phyloP scores from a whole-genome alignment of 2,797 vertebrate species.

The Cyprinodon diabolis region DNA sequence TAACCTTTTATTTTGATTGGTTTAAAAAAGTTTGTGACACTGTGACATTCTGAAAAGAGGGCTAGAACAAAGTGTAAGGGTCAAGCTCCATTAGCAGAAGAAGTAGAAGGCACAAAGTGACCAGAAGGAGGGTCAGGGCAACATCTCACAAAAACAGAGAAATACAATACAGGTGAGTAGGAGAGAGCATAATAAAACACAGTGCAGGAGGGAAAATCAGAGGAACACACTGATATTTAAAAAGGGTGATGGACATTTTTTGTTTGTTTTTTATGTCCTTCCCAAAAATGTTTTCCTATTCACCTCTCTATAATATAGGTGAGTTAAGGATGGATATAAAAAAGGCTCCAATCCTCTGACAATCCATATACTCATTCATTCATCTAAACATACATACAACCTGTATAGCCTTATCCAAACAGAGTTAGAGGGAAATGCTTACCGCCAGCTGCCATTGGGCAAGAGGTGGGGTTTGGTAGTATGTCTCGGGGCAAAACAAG shows the following conservation, averaged over 20 bases:
- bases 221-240: neutral
- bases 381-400: too few relatives aligned
- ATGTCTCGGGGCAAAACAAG: too few relatives aligned
- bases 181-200: neutral
- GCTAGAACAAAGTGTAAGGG: neutral
- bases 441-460: too few relatives aligned
- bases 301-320: too few relatives aligned
- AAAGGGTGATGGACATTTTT: neutral
- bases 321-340: too few relatives aligned
- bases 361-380: too few relatives aligned
- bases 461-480: too few relatives aligned
- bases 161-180: neutral
- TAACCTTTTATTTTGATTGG: neutral
- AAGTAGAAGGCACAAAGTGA: constrained; percentile 1
- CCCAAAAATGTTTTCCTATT: too few relatives aligned
- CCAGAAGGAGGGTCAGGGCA: constrained; percentile 6
- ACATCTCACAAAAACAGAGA: neutral
- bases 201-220: neutral
- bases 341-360: too few relatives aligned
- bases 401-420: too few relatives aligned
- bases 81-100: neutral
- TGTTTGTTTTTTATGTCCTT: too few relatives aligned
- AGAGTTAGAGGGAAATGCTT: too few relatives aligned
- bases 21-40: neutral
- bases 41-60: constrained; percentile 1